These are phyloP conservation scores for Kryphioiulus occultus DNA, from an alignment of 2,888 invertebrate species.

Conservation along the genomic window DNA sequence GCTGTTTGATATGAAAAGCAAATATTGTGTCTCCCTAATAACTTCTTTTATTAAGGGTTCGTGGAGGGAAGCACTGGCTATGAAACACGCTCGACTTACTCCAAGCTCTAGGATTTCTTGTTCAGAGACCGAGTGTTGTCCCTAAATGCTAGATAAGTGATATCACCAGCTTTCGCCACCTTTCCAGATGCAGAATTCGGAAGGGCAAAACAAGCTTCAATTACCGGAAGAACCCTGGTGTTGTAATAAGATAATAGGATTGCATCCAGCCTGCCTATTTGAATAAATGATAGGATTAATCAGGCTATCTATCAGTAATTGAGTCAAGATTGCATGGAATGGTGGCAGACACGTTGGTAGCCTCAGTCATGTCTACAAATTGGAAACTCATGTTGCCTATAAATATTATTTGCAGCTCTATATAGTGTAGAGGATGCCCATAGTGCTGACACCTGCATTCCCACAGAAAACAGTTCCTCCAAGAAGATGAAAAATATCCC, in stretches of 20 bases:
- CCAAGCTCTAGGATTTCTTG: background rate
- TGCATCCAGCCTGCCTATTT: background rate
- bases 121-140: background rate
- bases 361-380: too few species aligned
- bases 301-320: background rate
- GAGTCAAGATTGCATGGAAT: background rate
- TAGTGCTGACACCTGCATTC: too few species aligned
- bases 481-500: too few species aligned
- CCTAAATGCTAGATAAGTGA: background rate
- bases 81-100: background rate
- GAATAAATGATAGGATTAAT: background rate
- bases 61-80: background rate
- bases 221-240: background rate
- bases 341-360: too few species aligned
- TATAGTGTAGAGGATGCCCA: too few species aligned
- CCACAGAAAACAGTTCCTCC: too few species aligned
- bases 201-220: background rate
- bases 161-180: background rate
- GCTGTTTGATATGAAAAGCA: background rate
- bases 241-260: background rate
- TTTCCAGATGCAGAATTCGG: background rate
- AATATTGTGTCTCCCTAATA: background rate
- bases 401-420: too few species aligned
- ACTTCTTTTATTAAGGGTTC: background rate
- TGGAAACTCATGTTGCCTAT: too few species aligned